Evolutionary conservation across 92 coral and sea anemone genomes (phyloP), one percentile per base, ranked within the genome.

Genomic region (Meandrina meandrites): DNA sequence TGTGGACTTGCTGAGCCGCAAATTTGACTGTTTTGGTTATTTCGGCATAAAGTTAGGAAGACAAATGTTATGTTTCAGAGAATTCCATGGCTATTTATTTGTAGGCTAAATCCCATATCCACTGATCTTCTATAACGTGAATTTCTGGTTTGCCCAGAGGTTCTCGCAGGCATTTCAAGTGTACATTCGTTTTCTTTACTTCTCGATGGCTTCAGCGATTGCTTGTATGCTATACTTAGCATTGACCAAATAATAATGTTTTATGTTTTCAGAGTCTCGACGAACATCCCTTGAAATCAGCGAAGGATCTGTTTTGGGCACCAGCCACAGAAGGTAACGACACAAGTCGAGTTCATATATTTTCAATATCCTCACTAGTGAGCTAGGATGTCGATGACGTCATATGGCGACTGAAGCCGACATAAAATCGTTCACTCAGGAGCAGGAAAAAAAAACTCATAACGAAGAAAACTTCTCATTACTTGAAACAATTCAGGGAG

Each of bases 291-390:
- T 48, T 48, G 9, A 79, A 53, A 56, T 42, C 91, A 4, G 93
- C 86, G 17, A 75, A 68, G 62, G 93, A 92, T 4, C 81, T 92
- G 53, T 92, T 92, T 57, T 57, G 71, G 68, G 71, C 57, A 12
- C 95, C 95, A 30, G 64, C 74, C 1, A 83, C 91, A 45, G 79
- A 89, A 80, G 95, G 95, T 92, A 24, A 37, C 68, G 0, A 50
- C 35, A 81, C n/a, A 35, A 31, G 50, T 17, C 16, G 31, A 76
- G n/a, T n/a, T n/a, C n/a, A n/a, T n/a, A n/a, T n/a, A n/a, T n/a
- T n/a, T n/a, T n/a, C n/a, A n/a, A n/a, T n/a, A n/a, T n/a, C n/a
- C n/a, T n/a, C n/a, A n/a, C n/a, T n/a, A n/a, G n/a, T n/a, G n/a
- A n/a, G n/a, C n/a, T n/a, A n/a, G n/a, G n/a, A n/a, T n/a, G n/a